These are phyloP conservation scores for Myiagra hebetior DNA, from an alignment of 2,113 vertebrate genomes.

Conservation along the genomic window DNA sequence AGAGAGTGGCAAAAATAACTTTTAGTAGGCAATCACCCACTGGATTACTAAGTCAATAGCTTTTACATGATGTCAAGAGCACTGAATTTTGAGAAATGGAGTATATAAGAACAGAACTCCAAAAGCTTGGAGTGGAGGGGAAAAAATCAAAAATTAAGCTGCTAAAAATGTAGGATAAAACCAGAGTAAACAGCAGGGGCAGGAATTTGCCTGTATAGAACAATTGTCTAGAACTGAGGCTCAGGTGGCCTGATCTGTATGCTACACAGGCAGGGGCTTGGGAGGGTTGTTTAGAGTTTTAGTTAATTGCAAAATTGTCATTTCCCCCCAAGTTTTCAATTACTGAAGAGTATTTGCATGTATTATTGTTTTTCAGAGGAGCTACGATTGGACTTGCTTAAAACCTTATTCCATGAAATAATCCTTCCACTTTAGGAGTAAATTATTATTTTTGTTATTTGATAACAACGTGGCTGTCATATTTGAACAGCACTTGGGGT, in stretches of 20 bases:
- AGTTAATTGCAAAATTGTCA: neutral
- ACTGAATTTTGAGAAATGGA: neutral
- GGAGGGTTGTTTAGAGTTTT: neutral
- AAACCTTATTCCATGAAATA: neutral
- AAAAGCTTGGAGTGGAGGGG: neutral
- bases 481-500: neutral
- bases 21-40: neutral
- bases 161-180: neutral
- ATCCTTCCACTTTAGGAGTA: neutral
- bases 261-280: neutral
- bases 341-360: neutral
- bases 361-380: neutral
- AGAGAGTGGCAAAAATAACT: neutral
- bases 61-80: neutral
- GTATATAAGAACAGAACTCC: neutral
- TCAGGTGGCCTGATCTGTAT: neutral
- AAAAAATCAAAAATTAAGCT: neutral
- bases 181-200: neutral
- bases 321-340: neutral
- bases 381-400: neutral
- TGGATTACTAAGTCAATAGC: neutral
- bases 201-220: neutral
- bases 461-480: neutral
- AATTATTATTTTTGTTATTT: neutral
- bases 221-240: neutral